Evolutionary conservation across 1,140 invertebrate species (phyloP).

Genomic region (Caerostris extrusa): DNA sequence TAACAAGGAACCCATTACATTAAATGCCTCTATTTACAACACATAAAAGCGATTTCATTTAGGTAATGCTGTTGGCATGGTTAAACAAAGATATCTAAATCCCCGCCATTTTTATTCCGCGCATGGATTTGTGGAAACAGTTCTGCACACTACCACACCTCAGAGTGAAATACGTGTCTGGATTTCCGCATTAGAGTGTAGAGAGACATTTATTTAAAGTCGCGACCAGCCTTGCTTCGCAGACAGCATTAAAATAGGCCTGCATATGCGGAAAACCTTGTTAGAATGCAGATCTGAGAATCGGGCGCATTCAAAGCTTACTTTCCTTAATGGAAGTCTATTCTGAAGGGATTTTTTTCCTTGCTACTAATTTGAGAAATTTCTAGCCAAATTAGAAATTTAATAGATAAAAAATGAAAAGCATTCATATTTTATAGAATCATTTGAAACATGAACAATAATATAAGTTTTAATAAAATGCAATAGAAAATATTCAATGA

Average conservation of each 20-base stretch:
- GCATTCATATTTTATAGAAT: too few relatives aligned
- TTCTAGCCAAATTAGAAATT: too few relatives aligned
- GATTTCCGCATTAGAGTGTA: background rate
- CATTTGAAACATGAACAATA: too few relatives aligned
- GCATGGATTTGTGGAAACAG: background rate
- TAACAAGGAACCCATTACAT: too few relatives aligned
- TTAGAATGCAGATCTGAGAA: background rate
- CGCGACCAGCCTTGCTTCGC: background rate
- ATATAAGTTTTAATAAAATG: too few relatives aligned
- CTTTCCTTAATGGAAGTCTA: background rate
- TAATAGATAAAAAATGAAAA: too few relatives aligned
- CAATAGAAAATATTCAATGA: too few relatives aligned
- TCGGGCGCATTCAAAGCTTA: background rate
- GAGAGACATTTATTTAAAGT: background rate
- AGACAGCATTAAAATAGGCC: background rate
- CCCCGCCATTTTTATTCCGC: background rate
- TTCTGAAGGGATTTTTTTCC: background rate
- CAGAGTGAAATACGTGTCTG: background rate
- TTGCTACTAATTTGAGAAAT: background rate
- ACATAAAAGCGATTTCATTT: background rate
- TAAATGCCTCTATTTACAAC: background rate
- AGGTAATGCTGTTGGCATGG: background rate
- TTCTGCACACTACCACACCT: background rate
- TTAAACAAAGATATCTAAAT: background rate
- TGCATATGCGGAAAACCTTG: background rate